A percentile compares a stretch with the other conserved stretches of the same genome.
Evolutionary conservation across 2,888 invertebrate species (phyloP).

Genomic region (Thymelicus lineola): DNA sequence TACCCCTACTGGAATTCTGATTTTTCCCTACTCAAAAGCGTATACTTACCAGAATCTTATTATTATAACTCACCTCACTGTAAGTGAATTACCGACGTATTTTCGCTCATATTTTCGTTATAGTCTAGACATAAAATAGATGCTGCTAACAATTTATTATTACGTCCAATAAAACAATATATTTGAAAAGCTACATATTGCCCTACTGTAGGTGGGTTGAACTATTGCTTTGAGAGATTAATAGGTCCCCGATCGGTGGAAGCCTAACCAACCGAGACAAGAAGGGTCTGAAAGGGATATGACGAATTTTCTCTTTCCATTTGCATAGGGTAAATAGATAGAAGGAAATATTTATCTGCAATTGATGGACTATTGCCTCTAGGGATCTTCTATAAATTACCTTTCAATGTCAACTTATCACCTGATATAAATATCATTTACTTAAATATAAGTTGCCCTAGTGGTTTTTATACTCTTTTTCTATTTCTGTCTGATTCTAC

Average conservation of each 20-base stretch:
- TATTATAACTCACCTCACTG: no score
- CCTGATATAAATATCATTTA: not conserved
- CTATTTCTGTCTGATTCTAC: no score
- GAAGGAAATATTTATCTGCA: constrained; percentile 29
- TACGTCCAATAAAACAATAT: no score
- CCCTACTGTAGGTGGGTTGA: not conserved
- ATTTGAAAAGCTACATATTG: no score
- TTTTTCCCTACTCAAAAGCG: no score
- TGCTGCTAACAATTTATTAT: no score
- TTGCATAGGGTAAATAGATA: constrained; percentile 19
- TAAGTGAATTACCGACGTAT: no score
- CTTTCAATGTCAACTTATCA: not conserved
- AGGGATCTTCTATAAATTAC: constrained; percentile 22
- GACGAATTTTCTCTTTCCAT: constrained; percentile 28
- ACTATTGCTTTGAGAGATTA: constrained; percentile 32
- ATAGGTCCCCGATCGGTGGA: constrained; percentile 28
- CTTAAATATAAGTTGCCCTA: no score
- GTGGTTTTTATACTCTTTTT: not conserved
- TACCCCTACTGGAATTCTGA: no score
- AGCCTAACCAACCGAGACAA: constrained; percentile 25
- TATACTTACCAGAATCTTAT: no score
- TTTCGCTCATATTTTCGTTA: no score
- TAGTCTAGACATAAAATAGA: no score
- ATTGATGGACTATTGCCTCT: constrained; percentile 31
- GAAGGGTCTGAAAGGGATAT: constrained; percentile 39